These are phyloP conservation scores for Stegophylla sp. DNA, from an alignment of 2,888 invertebrate genomes.

Conservation along the genomic window DNA sequence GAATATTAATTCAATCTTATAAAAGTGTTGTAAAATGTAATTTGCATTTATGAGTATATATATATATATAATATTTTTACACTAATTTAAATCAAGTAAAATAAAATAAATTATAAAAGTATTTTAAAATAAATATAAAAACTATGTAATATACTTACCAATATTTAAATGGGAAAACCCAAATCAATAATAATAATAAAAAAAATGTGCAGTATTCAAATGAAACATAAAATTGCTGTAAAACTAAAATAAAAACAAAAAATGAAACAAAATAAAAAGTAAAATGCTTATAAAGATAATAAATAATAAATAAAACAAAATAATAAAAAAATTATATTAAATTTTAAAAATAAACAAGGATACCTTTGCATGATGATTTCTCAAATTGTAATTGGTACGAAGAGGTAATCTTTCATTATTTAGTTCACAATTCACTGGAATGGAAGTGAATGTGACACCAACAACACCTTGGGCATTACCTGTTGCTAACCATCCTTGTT, in stretches of 20 bases:
- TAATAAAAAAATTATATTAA: constrained; percentile 8
- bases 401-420: constrained; percentile 78
- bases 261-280: constrained; percentile 6
- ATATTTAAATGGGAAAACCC: constrained; percentile 26
- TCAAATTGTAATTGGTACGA: constrained; percentile 93
- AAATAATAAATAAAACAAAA: not conserved
- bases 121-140: constrained; percentile 20
- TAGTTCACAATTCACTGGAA: constrained; percentile 75
- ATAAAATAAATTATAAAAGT: not conserved
- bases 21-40: too few species aligned
- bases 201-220: constrained; percentile 45
- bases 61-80: not conserved
- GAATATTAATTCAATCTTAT: too few species aligned
- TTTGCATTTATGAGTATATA: not conserved
- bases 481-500: constrained; percentile 96
- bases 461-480: constrained; percentile 94
- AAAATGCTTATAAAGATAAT: constrained; percentile 15
- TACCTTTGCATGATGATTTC: constrained; percentile 95
- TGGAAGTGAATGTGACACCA: constrained; percentile 94
- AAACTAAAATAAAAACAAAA: constrained; percentile 48
- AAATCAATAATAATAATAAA: constrained; percentile 46
- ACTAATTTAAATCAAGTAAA: constrained; percentile 4
- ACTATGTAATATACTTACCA: constrained; percentile 33
- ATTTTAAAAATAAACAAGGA: constrained; percentile 61
- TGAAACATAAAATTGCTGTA: constrained; percentile 43